phyloP scores from a whole-genome alignment of 2,113 vertebrate genomes.

The Erythrolamprus reginae region DNA sequence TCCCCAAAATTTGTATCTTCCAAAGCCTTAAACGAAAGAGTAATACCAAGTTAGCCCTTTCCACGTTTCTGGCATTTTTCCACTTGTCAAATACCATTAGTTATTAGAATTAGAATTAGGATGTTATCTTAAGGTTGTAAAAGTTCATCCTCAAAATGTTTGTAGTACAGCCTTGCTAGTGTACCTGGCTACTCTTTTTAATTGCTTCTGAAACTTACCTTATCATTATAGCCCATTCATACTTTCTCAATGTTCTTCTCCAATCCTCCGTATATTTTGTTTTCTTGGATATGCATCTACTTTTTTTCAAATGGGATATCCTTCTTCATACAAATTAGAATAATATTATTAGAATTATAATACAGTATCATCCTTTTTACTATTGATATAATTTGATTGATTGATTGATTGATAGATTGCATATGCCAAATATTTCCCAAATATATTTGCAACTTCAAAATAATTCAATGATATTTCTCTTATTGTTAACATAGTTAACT shows the following conservation, averaged over 20 bases:
- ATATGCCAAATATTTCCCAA: background rate
- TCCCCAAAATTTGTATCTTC: background rate
- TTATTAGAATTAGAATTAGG: background rate
- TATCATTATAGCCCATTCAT: background rate
- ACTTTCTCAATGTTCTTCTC: background rate
- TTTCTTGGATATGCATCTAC: background rate
- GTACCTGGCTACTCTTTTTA: background rate
- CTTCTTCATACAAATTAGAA: background rate
- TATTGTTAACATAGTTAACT: background rate
- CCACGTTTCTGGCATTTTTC: background rate
- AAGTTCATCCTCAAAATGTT: background rate
- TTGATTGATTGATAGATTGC: background rate
- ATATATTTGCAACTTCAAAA: background rate
- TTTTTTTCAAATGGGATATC: background rate
- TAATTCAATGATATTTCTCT: background rate
- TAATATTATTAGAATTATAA: background rate
- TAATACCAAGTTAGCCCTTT: background rate
- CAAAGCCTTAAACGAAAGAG: background rate
- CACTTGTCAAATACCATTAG: background rate
- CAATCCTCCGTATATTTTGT: background rate
- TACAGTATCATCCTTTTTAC: background rate
- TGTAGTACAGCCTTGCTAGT: background rate
- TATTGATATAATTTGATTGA: background rate
- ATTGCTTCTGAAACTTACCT: background rate
- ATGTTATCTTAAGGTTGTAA: background rate